A percentile compares a stretch with the other conserved stretches of the same genome.
Evolutionary conservation across 2,888 invertebrate species (phyloP).

Genomic region (Didymodactylos carnosus): DNA sequence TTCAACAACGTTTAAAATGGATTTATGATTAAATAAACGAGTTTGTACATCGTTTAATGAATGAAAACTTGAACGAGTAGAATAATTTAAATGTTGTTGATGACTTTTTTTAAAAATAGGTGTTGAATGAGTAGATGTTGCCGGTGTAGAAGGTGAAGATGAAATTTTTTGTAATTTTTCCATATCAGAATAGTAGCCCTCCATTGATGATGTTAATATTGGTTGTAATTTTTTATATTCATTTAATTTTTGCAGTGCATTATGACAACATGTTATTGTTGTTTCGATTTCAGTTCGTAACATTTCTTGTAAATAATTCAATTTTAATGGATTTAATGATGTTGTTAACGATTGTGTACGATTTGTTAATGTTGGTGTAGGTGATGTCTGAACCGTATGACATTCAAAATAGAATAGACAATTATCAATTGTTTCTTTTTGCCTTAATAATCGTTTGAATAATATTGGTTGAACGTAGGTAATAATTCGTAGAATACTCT

Average conservation of each 20-base stretch:
- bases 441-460: slow-evolving; percentile 1
- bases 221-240: slow-evolving; percentile 2
- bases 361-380: not conserved
- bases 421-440: slow-evolving; percentile 5
- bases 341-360: not conserved
- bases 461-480: slow-evolving; percentile 8
- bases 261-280: slow-evolving; percentile 3
- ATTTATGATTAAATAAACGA: slow-evolving; percentile 5
- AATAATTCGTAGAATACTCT: slow-evolving; percentile 8
- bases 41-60: slow-evolving; percentile 1
- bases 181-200: too few species aligned
- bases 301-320: not conserved
- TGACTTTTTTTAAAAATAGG: not conserved
- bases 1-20: slow-evolving; percentile 10
- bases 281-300: not conserved
- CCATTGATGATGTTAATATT: too few species aligned
- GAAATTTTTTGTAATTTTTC: not conserved
- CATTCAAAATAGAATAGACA: slow-evolving; percentile 1
- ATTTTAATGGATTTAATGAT: too few species aligned
- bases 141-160: not conserved
- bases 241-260: slow-evolving; percentile 5
- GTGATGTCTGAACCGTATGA: not conserved
- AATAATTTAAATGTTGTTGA: not conserved
- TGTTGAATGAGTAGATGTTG: not conserved
- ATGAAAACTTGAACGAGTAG: not conserved